Evolutionary conservation across 2,113 vertebrate species (phyloP).

Genomic region (Ovis canadensis): DNA sequence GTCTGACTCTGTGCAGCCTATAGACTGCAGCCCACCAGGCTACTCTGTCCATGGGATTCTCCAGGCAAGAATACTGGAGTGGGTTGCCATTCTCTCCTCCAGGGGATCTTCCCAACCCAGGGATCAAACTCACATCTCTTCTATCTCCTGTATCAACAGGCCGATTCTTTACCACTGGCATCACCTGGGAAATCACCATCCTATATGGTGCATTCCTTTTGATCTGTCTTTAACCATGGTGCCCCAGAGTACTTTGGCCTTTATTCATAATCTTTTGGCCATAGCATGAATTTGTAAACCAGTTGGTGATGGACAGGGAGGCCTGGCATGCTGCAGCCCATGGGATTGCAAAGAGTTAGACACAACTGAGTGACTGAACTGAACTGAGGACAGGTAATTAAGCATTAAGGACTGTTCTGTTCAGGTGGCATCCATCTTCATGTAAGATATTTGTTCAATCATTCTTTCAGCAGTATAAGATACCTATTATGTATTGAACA

Average conservation of each 20-base stretch:
- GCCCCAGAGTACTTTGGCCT: neutral
- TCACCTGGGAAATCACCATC: neutral
- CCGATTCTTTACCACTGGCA: neutral
- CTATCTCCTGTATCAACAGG: neutral
- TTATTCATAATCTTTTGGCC: neutral
- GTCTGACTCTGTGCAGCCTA: neutral
- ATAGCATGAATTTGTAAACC: neutral
- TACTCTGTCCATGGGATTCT: neutral
- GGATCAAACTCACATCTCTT: neutral
- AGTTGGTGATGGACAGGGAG: neutral
- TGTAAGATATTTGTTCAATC: neutral
- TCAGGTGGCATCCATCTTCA: neutral
- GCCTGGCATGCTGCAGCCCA: neutral
- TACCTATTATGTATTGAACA: neutral
- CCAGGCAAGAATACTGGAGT: neutral
- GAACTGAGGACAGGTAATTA: neutral
- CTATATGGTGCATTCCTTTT: neutral
- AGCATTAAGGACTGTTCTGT: neutral
- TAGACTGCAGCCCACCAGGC: neutral
- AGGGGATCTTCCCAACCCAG: neutral
- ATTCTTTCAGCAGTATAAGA: neutral
- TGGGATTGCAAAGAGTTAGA: neutral
- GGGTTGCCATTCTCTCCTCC: neutral
- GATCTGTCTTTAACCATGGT: neutral
- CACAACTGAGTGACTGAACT: rapidly evolving